phyloP scores from a whole-genome alignment of 2,113 vertebrate genomes.

The Phalacrocorax pelagicus region DNA sequence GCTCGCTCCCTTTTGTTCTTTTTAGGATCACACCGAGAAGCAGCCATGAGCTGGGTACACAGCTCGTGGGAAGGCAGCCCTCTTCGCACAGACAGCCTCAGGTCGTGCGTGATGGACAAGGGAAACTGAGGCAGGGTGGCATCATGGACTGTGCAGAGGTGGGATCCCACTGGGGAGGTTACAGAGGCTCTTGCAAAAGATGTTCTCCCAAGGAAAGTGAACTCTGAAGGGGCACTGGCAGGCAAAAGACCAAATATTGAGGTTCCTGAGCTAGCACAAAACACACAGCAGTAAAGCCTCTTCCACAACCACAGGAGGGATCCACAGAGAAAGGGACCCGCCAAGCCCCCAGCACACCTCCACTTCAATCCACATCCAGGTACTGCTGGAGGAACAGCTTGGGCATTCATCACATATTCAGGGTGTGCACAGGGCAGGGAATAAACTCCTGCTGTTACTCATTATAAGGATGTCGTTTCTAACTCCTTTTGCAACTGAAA shows the following conservation, averaged over 20 bases:
- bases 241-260: not conserved
- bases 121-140: not conserved
- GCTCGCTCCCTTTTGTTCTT: slow-evolving; percentile 51
- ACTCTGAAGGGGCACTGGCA: not conserved
- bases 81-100: fast-evolving
- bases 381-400: fast-evolving
- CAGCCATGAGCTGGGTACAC: not conserved
- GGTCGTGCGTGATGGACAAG: fast-evolving
- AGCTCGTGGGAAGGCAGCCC: not conserved
- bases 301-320: fast-evolving
- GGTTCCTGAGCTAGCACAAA: not conserved
- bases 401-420: fast-evolving
- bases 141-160: not conserved
- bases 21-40: slow-evolving; percentile 29
- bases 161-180: not conserved
- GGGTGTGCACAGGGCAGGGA: not conserved
- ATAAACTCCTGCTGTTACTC: not conserved
- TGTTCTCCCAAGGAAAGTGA: not conserved
- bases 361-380: not conserved
- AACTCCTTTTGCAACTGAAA: slow-evolving; percentile 31
- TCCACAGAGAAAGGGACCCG: not conserved
- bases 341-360: not conserved
- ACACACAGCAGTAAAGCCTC: fast-evolving
- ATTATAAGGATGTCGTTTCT: not conserved
- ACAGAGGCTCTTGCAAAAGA: not conserved